Conservation (phyloP, 1,140 invertebrate species). For the Agrilus planipennis region DNA sequence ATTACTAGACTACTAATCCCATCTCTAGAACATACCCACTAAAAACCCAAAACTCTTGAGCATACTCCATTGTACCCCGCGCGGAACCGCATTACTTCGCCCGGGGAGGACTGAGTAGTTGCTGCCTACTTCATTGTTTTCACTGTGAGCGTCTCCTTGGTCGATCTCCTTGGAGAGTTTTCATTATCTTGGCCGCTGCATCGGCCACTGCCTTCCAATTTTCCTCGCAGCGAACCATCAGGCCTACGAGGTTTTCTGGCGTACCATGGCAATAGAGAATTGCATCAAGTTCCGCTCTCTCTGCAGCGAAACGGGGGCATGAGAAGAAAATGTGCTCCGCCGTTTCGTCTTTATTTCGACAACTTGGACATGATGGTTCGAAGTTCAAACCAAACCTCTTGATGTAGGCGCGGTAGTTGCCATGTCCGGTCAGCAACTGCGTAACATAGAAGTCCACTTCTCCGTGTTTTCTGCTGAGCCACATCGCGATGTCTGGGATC, state of each 20-base stretch:
- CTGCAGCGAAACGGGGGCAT: not conserved
- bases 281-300: not conserved
- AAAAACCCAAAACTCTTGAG: no score
- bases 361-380: not conserved
- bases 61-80: no score
- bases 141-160: not conserved
- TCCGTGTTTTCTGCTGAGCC: slow-evolving; percentile 6
- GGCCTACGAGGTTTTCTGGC: not conserved
- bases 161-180: not conserved
- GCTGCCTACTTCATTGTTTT: no score
- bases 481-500: slow-evolving; percentile 3
- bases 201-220: not conserved
- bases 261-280: not conserved
- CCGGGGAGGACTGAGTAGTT: no score
- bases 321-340: not conserved
- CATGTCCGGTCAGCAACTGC: slow-evolving; percentile 13
- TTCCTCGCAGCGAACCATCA: not conserved
- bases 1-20: no score
- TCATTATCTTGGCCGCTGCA: not conserved
- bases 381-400: not conserved
- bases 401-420: not conserved
- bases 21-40: no score
- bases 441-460: slow-evolving; percentile 7
- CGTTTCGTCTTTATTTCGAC: not conserved
- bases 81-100: no score